A percentile compares a stretch with the other conserved stretches of the same genome.
Evolutionary conservation across 2,113 vertebrate species (phyloP).

Genomic region (Triplophysa dalaica): DNA sequence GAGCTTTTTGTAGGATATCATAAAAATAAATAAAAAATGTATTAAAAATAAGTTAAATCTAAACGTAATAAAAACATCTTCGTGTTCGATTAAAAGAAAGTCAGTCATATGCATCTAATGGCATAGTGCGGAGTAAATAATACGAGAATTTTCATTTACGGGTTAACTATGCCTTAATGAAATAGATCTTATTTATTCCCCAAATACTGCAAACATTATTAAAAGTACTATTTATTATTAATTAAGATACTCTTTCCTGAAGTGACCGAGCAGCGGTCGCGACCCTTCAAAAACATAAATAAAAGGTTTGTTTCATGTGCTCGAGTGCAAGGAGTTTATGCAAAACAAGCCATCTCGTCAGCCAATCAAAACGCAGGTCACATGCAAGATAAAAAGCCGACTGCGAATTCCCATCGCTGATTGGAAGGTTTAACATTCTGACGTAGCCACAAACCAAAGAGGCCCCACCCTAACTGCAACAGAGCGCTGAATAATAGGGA

Average conservation of each 20-base stretch:
- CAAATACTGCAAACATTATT: too few relatives aligned
- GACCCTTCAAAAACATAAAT: constrained; percentile 25
- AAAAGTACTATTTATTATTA: neutral
- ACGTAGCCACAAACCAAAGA: constrained; percentile 48
- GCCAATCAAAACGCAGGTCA: constrained; percentile 71
- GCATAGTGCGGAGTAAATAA: too few relatives aligned
- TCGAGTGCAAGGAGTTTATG: constrained; percentile 60
- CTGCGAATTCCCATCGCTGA: constrained; percentile 50
- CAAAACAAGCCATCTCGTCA: constrained; percentile 51
- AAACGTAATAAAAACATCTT: too few relatives aligned
- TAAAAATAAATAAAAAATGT: too few relatives aligned
- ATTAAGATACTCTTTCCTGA: neutral
- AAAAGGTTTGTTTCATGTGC: constrained; percentile 1
- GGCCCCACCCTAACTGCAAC: constrained; percentile 73
- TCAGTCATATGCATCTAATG: too few relatives aligned
- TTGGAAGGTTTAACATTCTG: constrained; percentile 63
- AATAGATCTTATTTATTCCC: too few relatives aligned
- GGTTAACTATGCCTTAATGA: too few relatives aligned
- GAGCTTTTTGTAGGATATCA: too few relatives aligned
- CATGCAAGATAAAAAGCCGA: constrained; percentile 65
- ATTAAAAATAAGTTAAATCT: too few relatives aligned
- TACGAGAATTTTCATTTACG: too few relatives aligned
- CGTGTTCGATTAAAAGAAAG: too few relatives aligned
- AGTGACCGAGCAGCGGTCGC: neutral
- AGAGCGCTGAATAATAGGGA: constrained; percentile 63